These are phyloP conservation scores for Zelleria hepariella DNA, from an alignment of 2,888 invertebrate species.

Conservation along the genomic window DNA sequence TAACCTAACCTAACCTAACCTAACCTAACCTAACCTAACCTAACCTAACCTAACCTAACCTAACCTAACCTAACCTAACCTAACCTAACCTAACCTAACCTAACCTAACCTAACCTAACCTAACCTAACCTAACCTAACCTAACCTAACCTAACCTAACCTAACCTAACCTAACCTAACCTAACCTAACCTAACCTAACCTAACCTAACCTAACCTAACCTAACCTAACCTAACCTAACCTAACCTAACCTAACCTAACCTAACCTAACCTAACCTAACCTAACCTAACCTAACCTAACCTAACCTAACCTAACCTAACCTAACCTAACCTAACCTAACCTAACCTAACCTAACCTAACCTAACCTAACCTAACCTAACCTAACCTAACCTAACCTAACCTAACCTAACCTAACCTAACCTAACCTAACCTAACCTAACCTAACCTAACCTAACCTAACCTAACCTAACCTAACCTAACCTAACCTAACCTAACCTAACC, in stretches of 20 bases:
- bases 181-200: constrained; percentile 14
- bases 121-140: constrained; percentile 17
- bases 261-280: no score
- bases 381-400: no score
- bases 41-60: constrained; percentile 21
- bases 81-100: constrained; percentile 19
- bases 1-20: constrained; percentile 22
- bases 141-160: constrained; percentile 14
- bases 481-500: no score
- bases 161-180: constrained; percentile 18
- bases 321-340: no score
- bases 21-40: constrained; percentile 18
- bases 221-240: constrained; percentile 17
- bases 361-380: no score
- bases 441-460: no score
- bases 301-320: no score
- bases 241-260: constrained; percentile 17
- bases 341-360: no score
- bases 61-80: constrained; percentile 18
- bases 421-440: no score
- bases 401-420: no score
- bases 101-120: constrained; percentile 17
- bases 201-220: constrained; percentile 17
- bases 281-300: no score
- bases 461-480: no score